Evolutionary conservation across 2,797 vertebrate species (phyloP).

Genomic region (Sylvia borin): DNA sequence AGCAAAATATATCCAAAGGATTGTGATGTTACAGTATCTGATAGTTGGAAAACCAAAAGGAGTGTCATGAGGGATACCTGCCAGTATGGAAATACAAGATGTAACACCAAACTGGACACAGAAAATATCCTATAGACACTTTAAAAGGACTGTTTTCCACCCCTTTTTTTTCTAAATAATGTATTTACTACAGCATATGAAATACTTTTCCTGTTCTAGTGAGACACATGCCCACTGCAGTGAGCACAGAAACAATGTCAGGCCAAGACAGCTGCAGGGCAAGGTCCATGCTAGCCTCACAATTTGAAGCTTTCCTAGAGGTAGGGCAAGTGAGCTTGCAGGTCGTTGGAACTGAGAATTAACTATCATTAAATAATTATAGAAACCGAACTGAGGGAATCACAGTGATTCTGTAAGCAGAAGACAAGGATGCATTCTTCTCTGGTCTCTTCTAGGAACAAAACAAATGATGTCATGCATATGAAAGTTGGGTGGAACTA

Average conservation of each 20-base stretch:
- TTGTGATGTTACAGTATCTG: background rate
- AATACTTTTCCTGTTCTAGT: background rate
- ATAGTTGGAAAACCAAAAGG: background rate
- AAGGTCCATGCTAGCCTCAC: background rate
- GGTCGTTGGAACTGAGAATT: background rate
- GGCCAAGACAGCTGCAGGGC: background rate
- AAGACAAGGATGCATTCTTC: background rate
- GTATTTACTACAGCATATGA: background rate
- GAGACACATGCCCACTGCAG: background rate
- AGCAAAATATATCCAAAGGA: background rate
- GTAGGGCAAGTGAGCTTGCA: background rate
- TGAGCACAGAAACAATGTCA: background rate
- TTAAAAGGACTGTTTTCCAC: background rate
- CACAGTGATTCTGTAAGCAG: background rate
- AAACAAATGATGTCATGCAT: background rate
- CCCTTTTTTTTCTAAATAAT: background rate
- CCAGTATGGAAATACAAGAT: background rate
- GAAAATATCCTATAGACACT: background rate
- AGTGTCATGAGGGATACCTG: background rate
- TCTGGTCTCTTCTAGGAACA: background rate
- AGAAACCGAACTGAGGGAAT: background rate
- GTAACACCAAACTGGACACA: background rate
- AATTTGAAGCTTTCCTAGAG: background rate
- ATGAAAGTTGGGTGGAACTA: background rate
- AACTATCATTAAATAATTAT: slow-evolving; percentile 15